Evolutionary conservation across 2,797 vertebrate species (phyloP).

Genomic region (Paguma larvata): DNA sequence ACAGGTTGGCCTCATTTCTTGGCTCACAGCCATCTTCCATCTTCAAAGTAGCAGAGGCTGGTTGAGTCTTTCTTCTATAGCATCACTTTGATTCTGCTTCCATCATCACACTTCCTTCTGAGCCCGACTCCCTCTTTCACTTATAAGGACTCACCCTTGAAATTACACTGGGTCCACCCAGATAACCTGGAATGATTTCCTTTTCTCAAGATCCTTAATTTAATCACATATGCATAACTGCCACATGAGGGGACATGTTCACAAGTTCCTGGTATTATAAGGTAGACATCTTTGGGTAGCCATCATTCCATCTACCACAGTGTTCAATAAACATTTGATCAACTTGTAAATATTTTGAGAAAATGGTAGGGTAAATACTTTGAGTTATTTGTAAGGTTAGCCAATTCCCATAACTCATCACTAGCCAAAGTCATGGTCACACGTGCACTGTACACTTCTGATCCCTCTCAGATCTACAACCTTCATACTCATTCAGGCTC

Average conservation of each 20-base stretch:
- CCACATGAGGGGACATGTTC: background rate
- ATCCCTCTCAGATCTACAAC: background rate
- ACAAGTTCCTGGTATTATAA: background rate
- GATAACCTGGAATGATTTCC: background rate
- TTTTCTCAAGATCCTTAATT: background rate
- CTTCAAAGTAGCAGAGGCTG: background rate
- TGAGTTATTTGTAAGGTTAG: background rate
- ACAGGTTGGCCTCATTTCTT: background rate
- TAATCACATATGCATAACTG: background rate
- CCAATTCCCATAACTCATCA: background rate
- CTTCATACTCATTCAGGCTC: background rate
- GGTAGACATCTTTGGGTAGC: background rate
- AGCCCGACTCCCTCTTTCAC: background rate
- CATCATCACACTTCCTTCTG: background rate
- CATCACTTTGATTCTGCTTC: background rate
- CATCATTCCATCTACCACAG: background rate
- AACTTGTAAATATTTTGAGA: background rate
- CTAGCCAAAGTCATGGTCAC: background rate
- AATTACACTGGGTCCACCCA: background rate
- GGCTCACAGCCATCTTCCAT: background rate
- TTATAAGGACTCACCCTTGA: background rate
- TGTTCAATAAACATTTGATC: conserved; percentile 33
- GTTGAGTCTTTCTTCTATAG: background rate
- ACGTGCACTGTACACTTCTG: background rate
- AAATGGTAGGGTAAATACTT: conserved; percentile 30